These are phyloP conservation scores for Gallinago nigripennis DNA, from an alignment of 2,797 vertebrate genomes.

Conservation along the genomic window DNA sequence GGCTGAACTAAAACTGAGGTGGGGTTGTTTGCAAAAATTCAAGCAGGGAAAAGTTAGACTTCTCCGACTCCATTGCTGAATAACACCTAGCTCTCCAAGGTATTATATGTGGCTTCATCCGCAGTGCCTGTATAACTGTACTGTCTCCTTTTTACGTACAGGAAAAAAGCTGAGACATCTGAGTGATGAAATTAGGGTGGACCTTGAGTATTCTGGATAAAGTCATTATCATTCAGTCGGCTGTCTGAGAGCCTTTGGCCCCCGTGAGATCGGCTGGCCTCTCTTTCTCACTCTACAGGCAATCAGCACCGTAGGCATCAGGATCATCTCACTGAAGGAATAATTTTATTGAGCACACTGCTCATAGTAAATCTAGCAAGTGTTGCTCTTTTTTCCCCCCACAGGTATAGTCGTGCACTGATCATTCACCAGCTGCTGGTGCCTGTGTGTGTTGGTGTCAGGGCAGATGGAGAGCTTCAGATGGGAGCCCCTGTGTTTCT, in stretches of 20 bases:
- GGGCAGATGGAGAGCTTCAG: not conserved
- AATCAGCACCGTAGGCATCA: not conserved
- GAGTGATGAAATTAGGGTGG: not conserved
- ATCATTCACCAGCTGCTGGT: not conserved
- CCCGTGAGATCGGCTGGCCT: not conserved
- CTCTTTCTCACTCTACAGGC: not conserved
- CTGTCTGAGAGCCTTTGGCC: not conserved
- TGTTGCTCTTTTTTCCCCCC: not conserved
- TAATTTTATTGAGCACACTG: not conserved
- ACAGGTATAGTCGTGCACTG: not conserved
- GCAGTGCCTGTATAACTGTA: accelerated
- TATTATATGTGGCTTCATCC: not conserved
- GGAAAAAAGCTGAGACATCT: not conserved
- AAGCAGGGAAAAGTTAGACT: not conserved
- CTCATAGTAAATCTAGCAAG: not conserved
- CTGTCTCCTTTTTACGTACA: not conserved
- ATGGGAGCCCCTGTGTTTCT: accelerated
- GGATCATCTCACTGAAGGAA: not conserved
- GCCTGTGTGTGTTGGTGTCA: not conserved
- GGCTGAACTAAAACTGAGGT: constrained; percentile 24
- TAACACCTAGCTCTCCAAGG: not conserved
- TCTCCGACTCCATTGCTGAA: not conserved
- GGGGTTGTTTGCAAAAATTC: constrained; percentile 24
- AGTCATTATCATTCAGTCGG: not conserved
- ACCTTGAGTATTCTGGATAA: not conserved